These are phyloP conservation scores for Eublepharis macularius DNA, from an alignment of 2,113 vertebrate species.

Conservation along the genomic window DNA sequence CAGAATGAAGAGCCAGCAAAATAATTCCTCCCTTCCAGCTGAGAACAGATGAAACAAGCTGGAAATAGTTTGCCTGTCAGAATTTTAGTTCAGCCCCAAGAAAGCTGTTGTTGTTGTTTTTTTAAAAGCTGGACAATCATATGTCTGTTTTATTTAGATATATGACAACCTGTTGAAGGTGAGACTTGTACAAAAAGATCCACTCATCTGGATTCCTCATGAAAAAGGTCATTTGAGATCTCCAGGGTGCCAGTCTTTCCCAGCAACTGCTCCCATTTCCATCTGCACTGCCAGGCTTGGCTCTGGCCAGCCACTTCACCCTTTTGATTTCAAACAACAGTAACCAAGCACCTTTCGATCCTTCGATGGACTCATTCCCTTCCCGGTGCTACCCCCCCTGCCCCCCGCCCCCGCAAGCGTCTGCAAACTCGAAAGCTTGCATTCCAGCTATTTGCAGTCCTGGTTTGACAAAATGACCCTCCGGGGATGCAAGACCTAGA, in stretches of 20 bases:
- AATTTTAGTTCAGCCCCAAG: background rate
- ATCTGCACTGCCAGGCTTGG: background rate
- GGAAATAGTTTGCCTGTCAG: background rate
- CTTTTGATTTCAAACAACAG: background rate
- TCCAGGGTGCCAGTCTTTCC: no score
- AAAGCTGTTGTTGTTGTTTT: no score
- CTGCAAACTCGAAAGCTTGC: background rate
- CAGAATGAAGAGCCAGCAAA: no score
- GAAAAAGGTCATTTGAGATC: background rate
- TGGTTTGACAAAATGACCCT: constrained; percentile 24
- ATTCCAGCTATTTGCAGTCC: constrained; percentile 24
- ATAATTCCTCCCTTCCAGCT: no score
- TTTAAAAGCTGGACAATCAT: background rate
- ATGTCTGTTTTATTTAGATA: background rate
- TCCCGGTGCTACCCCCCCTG: background rate
- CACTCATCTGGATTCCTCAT: background rate
- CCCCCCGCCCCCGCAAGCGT: background rate
- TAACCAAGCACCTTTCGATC: background rate
- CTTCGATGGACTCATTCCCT: background rate
- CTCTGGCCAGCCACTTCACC: background rate
- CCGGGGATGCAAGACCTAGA: constrained; percentile 1
- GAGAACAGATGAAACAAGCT: no score
- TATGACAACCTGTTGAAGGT: background rate
- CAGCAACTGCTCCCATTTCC: no score
- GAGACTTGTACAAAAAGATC: background rate